Conservation (phyloP, 2,888 invertebrate species). For the Mesorhabditis belari region DNA sequence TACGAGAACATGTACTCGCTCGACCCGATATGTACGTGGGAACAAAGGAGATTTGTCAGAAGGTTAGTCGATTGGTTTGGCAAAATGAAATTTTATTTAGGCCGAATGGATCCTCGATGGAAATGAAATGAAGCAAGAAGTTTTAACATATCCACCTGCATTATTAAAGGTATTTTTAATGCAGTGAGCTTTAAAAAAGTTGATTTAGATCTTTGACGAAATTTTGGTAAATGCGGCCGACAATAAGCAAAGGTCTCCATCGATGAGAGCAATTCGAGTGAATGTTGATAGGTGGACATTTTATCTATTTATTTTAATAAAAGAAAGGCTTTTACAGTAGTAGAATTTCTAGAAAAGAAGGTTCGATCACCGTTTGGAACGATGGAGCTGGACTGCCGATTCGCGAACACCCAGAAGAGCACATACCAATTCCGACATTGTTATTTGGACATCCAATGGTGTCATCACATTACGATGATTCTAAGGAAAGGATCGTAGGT, state of each 20-base stretch:
- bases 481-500: conserved; percentile 66
- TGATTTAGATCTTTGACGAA: conserved; percentile 86
- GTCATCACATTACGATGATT: conserved; percentile 95
- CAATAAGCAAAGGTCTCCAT: conserved; percentile 28
- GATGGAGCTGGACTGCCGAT: conserved; percentile 28
- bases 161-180: conserved; percentile 1
- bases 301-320: neutral
- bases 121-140: conserved; percentile 1
- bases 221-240: conserved; percentile 71
- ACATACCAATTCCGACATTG: conserved; percentile 79
- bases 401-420: conserved; percentile 17
- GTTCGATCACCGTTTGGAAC: conserved; percentile 61
- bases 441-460: conserved; percentile 95
- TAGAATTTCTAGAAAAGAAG: conserved; percentile 6
- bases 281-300: conserved; percentile 63
- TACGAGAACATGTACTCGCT: conserved; percentile 79
- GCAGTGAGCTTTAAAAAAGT: conserved; percentile 8
- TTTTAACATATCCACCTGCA: conserved; percentile 2
- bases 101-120: conserved; percentile 10
- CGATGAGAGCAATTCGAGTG: conserved; percentile 54
- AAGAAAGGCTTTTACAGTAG: too few relatives aligned
- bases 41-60: conserved; percentile 54
- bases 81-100: neutral
- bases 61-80: neutral
- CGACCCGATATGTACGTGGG: conserved; percentile 97